Base-by-base conservation (phyloP, 2,888 invertebrate species). In the Orthosia gracilis region DNA sequence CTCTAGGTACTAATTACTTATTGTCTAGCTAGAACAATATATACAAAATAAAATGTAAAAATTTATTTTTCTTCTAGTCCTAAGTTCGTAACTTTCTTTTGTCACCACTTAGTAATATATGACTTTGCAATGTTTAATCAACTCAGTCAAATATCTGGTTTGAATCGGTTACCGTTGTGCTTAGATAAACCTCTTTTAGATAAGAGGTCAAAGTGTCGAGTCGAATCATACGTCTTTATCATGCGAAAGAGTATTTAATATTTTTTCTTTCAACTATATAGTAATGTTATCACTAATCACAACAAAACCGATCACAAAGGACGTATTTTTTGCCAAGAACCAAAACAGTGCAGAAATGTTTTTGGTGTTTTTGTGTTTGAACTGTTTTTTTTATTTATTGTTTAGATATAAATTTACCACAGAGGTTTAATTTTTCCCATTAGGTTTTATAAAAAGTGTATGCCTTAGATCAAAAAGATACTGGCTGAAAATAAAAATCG, bases 131-230 rank as follows among this genome's bases (percentile, higher is more conserved):
- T 40, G 17, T 11, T 13, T 55, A 65, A 13, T 61, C 26, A 50
- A 21, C 50, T 15, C 31, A 17, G 18, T 21, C 45, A 64, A 61
- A 69, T 69, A 61, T 68, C 64, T 40, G 57, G 49, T 12, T 47
- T 40, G 21, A 21, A 57, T 12, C 47, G 57, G 64, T 57, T 69
- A 49, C 21, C 45, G 40, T 23, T 61, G 31, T 45, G 40, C 40
- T 50, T 0, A 26, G 69, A 58, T 76, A 76, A 69, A 49, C 47
- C 45, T 26, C 9, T 15, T 49, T 61, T 52, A 21, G 45, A 21
- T 68, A 47, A 55, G 50, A 45, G 67, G 64, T 64, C 45, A 64
- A 47, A 74, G 45, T 62, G n/a, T 23, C 0, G 11, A 65, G 18
- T 47, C 17, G 45, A 40, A 47, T 52, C 7, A n/a, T 47, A 17